These are phyloP conservation scores for Riptortus pedestris DNA, from an alignment of 1,140 invertebrate genomes.

Conservation along the genomic window DNA sequence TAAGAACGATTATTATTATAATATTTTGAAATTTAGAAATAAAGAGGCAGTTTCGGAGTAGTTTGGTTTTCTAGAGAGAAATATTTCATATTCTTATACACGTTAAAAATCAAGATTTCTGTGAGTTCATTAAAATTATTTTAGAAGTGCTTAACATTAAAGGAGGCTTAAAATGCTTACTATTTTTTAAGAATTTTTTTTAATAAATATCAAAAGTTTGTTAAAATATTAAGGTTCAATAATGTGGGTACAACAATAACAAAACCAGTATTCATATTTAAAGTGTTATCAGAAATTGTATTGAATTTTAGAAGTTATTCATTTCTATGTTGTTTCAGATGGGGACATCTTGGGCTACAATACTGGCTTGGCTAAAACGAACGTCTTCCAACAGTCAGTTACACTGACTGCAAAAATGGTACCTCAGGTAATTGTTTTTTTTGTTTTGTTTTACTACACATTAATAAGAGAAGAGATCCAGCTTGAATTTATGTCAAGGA, in stretches of 20 bases:
- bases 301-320: not conserved
- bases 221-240: not conserved
- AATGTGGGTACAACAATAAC: not conserved
- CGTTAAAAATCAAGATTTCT: too few relatives aligned
- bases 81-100: too few relatives aligned
- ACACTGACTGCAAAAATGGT: slow-evolving; percentile 42
- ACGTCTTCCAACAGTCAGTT: slow-evolving; percentile 40
- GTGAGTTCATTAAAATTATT: too few relatives aligned
- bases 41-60: too few relatives aligned
- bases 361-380: slow-evolving; percentile 25
- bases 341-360: slow-evolving; percentile 38
- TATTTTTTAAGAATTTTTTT: not conserved
- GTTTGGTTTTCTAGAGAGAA: too few relatives aligned
- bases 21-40: too few relatives aligned
- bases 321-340: slow-evolving; percentile 40
- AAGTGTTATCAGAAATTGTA: not conserved
- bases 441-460: too few relatives aligned
- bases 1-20: too few relatives aligned
- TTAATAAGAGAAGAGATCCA: too few relatives aligned
- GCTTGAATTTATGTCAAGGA: too few relatives aligned
- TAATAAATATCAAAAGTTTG: not conserved
- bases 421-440: slow-evolving; percentile 33
- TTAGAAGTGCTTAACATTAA: too few relatives aligned
- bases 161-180: not conserved
- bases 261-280: not conserved